Evolutionary conservation across 2,797 vertebrate species (phyloP).

Genomic region (Cuniculus paca): DNA sequence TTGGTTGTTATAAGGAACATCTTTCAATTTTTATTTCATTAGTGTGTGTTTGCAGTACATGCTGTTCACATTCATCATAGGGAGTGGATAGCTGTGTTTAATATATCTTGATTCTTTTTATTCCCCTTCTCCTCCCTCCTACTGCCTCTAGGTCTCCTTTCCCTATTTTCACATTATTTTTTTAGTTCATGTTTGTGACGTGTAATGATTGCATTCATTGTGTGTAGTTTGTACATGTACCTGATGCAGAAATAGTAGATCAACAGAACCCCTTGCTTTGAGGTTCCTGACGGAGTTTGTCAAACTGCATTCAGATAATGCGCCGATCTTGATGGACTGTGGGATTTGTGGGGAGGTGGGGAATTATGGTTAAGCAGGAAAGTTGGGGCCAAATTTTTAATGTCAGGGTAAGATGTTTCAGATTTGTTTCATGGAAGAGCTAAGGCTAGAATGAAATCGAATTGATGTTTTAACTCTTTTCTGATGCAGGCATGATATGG

Average conservation of each 20-base stretch:
- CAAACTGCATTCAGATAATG: neutral
- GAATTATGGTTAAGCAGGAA: neutral
- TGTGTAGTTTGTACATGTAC: neutral
- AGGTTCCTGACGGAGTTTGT: neutral
- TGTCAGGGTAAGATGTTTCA: neutral
- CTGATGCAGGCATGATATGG: conserved; percentile 97
- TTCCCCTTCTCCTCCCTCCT: neutral
- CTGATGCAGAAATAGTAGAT: neutral
- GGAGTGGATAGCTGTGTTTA: neutral
- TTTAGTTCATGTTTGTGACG: neutral
- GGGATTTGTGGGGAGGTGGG: neutral
- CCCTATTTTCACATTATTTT: neutral
- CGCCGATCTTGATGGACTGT: neutral
- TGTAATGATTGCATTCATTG: neutral
- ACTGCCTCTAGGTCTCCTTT: neutral
- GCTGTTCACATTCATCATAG: neutral
- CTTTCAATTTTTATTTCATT: neutral
- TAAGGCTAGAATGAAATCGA: neutral
- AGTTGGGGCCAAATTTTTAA: neutral
- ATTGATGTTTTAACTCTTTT: conserved; percentile 73
- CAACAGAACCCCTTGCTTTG: neutral
- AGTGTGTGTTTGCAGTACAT: neutral
- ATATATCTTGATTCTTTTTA: neutral
- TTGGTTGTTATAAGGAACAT: neutral
- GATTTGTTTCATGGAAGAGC: conserved; percentile 5